A percentile compares a stretch with the other conserved stretches of the same genome.
phyloP scores from a whole-genome alignment of 2,113 vertebrate genomes.

The Gila orcuttii region DNA sequence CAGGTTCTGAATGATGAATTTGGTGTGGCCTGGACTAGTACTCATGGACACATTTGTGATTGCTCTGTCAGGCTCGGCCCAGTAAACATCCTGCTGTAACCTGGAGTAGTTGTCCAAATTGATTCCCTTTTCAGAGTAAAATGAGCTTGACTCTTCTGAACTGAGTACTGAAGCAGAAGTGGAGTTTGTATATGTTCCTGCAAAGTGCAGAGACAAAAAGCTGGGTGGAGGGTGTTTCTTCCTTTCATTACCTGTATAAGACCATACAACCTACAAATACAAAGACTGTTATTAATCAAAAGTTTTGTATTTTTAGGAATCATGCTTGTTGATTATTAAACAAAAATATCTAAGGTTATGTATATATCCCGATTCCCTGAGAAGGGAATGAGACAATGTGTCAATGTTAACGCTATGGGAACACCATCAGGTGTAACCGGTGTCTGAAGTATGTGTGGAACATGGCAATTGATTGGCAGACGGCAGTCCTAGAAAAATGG shows the following conservation, averaged over 20 bases:
- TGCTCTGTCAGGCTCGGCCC: neutral
- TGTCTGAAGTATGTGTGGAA: too few relatives aligned
- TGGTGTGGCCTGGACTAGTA: neutral
- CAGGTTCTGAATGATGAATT: slow-evolving; percentile 9
- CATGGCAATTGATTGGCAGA: too few relatives aligned
- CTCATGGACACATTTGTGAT: neutral
- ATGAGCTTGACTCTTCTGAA: neutral
- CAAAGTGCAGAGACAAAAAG: neutral
- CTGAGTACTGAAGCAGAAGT: neutral
- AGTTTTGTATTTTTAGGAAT: neutral
- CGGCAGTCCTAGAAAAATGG: too few relatives aligned
- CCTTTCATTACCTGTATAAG: neutral
- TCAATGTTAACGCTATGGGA: too few relatives aligned
- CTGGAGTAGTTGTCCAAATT: neutral
- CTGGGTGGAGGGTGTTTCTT: neutral
- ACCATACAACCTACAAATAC: slow-evolving; percentile 14
- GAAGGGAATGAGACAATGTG: too few relatives aligned
- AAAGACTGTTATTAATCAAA: neutral
- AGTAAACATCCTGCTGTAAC: neutral
- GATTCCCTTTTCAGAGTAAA: neutral
- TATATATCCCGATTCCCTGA: too few relatives aligned
- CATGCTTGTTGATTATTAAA: neutral
- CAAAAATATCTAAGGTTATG: too few relatives aligned
- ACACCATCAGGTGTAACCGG: too few relatives aligned
- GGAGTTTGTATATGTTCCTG: neutral